Percentiles rank a stretch among this genome's conserved stretches.
Evolutionary conservation across 2,888 invertebrate genomes (phyloP).

Genomic region (Diarsia mendica): DNA sequence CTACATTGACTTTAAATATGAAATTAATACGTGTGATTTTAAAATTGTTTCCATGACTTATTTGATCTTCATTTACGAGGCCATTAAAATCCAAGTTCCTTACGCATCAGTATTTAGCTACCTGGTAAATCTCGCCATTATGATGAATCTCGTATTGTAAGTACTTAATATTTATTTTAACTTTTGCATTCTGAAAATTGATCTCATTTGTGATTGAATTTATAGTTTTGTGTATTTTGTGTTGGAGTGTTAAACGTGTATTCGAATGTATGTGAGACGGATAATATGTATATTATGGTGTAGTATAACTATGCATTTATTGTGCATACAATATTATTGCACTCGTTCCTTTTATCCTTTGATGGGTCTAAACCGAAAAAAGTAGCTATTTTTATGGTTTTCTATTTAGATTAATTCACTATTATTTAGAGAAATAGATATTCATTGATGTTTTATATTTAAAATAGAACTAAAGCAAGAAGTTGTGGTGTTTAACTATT

Average conservation of each 20-base stretch:
- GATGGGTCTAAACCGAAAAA: conserved; percentile 30
- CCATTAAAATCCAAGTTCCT: conserved; percentile 79
- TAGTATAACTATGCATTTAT: conserved; percentile 62
- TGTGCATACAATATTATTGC: conserved; percentile 55
- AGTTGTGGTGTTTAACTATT: conserved; percentile 45
- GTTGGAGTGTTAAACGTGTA: conserved; percentile 61
- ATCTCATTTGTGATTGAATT: conserved; percentile 72
- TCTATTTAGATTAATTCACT: conserved; percentile 34
- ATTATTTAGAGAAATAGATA: conserved; percentile 34
- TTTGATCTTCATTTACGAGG: conserved; percentile 67
- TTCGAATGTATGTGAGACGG: conserved; percentile 64
- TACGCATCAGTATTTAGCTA: conserved; percentile 79
- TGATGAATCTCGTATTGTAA: conserved; percentile 78
- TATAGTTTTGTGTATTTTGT: conserved; percentile 62
- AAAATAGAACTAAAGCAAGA: conserved; percentile 32
- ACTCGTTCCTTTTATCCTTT: conserved; percentile 39
- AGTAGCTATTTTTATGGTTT: conserved; percentile 43
- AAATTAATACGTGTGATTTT: conserved; percentile 55
- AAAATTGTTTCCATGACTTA: conserved; percentile 61
- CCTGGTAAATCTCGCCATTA: conserved; percentile 77
- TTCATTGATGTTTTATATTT: conserved; percentile 34
- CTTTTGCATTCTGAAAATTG: conserved; percentile 71
- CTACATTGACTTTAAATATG: conserved; percentile 61
- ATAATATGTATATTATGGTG: conserved; percentile 57
- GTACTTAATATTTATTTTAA: conserved; percentile 71